Evolutionary conservation across 1,140 invertebrate species (phyloP), one percentile per base, ranked within the genome.

Genomic region (Solenopsis fugax): DNA sequence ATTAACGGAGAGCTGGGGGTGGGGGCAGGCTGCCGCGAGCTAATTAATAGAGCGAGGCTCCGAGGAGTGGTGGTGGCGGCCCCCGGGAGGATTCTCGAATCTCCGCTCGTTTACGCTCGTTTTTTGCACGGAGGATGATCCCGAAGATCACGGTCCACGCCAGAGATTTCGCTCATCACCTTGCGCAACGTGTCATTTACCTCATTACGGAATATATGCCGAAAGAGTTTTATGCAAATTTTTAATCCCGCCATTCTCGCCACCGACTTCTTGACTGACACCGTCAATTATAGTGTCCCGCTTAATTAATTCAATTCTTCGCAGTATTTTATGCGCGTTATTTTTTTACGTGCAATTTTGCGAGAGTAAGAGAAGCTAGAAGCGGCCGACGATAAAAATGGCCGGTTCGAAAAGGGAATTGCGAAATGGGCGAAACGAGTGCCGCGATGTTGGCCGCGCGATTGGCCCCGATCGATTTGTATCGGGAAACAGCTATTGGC

Each of bases 401-500:
- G 64, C 82, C 54, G 84, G 69, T 82, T 88, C 82, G 48, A 90
- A 91, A 91, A 87, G 58, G 73, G 67, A 91, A 91, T 91, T 91
- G 89, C 90, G 90, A 91, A 91, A 91, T 52, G 45, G 29, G 45
- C 54, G 54, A 81, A 71, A 71, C 80, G 81, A 90, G 69, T 88
- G 86, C 76, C 78, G 87, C 84, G 88, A 87, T 60, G 90, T 91
- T 90, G 89, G 89, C 89, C 86, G 58, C 73, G 52, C 76, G 89
- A 92, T 91, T 92, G 92, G 91, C 92, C 92, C 91, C 92, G 91
- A 93, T 93, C 81, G 77, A 58, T 90, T 88, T 90, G 89, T 92
- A 91, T 91, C 87, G 88, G 91, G 91, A 92, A 93, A 92, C 91
- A 92, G 65, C 86, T 88, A 92, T 93, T 92, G 92, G 91, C 92